Base-by-base conservation (phyloP, 1,140 invertebrate genomes). In the Calliphora vicina region DNA sequence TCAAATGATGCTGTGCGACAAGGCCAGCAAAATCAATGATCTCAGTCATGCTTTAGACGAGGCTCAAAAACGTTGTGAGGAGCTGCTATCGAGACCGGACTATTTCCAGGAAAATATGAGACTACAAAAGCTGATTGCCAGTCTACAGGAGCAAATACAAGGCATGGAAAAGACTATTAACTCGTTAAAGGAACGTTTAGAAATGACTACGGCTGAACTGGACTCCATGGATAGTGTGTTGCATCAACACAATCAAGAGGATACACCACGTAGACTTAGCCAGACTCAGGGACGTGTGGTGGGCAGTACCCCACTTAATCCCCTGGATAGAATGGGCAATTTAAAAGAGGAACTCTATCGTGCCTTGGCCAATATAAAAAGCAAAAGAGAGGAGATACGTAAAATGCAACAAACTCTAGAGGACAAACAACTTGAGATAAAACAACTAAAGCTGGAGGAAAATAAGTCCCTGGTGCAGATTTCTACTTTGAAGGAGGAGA, bases 1-100 rank as follows among this genome's bases (percentile, higher is more conserved):
- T 80, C 92, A 93, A 84, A 88, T 91, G 8, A 89, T 93, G 84
- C 80, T 93, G 10, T 86, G 92, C 80, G 92, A 93, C 35, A 93
- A 93, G 82, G 91, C 92, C 0, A 88, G 88, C 0, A 92, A 91
- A 26, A 93, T 93, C 25, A 93, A 93, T 85, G 88, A 91, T 57
- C 83, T 93, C 0, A 92, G 91, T 12, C 83, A 86, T 12, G 92
- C 92, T 5, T 71, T 93, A n/a, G 91, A 92, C 83, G 89, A 91
- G 2, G 91, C 92, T 0, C 93, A 93, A 80, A 76, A 83, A 43
- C 85, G 84, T 8, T 89, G 83, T 76, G 85, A 87, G 13, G 87
- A 90, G 17, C 27, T 86, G 15, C 71, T 71, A 10, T 45, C n/a
- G 6, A 85, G 84, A 20, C 84, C 85, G 10, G 85, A 85, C 42